These are phyloP conservation scores for Merodon equestris DNA, from an alignment of 2,888 invertebrate genomes.

Conservation along the genomic window DNA sequence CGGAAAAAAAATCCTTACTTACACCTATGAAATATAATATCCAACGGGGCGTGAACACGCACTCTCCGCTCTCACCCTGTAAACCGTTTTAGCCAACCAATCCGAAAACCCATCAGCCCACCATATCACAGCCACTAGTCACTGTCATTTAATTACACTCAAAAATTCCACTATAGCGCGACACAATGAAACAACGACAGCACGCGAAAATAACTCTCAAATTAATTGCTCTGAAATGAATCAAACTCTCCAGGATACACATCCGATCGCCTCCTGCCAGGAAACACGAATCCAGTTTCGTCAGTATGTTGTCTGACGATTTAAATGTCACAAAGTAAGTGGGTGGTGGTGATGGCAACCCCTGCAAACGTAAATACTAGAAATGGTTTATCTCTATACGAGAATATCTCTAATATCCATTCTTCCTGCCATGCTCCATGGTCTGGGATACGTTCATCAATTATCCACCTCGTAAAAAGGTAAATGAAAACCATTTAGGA, in stretches of 20 bases:
- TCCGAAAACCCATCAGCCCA: neutral
- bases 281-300: conserved; percentile 33
- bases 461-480: conserved; percentile 58
- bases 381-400: no score
- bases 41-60: no score
- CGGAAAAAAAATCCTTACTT: no score
- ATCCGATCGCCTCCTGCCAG: neutral
- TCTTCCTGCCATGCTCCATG: no score
- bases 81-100: no score
- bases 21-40: no score
- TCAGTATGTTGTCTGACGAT: conserved; percentile 20
- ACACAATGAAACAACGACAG: conserved; percentile 21
- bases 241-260: conserved; percentile 29
- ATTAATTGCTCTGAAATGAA: conserved; percentile 60
- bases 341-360: neutral
- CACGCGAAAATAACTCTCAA: conserved; percentile 30
- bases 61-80: no score
- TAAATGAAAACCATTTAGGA: conserved; percentile 56
- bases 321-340: conserved; percentile 63
- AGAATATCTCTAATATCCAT: conserved; percentile 14
- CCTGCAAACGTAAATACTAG: no score
- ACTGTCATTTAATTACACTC: conserved; percentile 3
- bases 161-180: conserved; percentile 18
- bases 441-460: conserved; percentile 49
- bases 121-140: neutral